Evolutionary conservation across 1,140 invertebrate species (phyloP), one percentile per base, ranked within the genome.

Genomic region (Ips typographus): DNA sequence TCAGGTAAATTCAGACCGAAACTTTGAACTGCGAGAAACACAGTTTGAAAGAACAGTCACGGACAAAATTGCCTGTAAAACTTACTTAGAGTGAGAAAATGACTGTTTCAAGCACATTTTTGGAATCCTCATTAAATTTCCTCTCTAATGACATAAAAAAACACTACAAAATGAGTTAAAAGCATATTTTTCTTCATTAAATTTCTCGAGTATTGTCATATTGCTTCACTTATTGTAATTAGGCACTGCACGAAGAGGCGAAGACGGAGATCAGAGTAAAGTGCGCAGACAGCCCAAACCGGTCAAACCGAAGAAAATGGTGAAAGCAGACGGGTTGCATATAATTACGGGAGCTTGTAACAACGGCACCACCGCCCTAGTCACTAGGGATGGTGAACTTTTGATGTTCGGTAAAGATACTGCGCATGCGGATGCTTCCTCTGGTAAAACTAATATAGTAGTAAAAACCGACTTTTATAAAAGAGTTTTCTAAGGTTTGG

Each of bases 341-440:
- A 88, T 98, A 7, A 84, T 92, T 1, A 87, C 88, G 77, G 90
- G 90, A 1, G 94, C 95, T 2, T 97, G 95, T 77, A 98, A 98
- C 81, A 95, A 95, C 83, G 96, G 95, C 4, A 95, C 94, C 22
- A 96, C 94, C 41, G 95, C 95, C 39, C 85, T 98, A 49, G 90
- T 98, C 0, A 95, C 93, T 5, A 89, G 90, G 77, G 90, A 93
- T 64, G 96, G 96, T 0, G 89, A 94, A 73, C 81, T 98, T 1
- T 87, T 93, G 49, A 94, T 98, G 89, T 98, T 95, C 81, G 96
- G 96, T 38, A 98, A 98, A 82, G 96, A 98, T 83, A 94, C 93
- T 3, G 84, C 91, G 3, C 91, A 97, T 79, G 92, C 92, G 78
- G 94, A 98, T 83, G 83, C 87, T 39, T 81, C 84, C 6, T 88